phyloP scores from a whole-genome alignment of 2,797 vertebrate genomes.

The Hydrocynus forskahlii region DNA sequence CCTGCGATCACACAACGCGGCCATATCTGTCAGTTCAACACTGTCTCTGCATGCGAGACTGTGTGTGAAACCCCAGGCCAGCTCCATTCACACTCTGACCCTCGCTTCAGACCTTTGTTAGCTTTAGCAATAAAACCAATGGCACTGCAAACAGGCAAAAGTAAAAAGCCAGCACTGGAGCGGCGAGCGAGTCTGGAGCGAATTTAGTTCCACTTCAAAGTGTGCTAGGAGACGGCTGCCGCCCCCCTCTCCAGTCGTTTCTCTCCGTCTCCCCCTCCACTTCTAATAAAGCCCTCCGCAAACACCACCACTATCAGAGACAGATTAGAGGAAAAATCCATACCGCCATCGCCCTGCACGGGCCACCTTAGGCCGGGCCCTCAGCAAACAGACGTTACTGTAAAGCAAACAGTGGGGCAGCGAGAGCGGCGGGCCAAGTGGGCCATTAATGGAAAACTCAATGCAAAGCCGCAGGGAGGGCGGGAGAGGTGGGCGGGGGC shows the following conservation, averaged over 20 bases:
- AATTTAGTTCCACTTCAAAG: conserved; percentile 20
- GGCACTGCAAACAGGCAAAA: conserved; percentile 51
- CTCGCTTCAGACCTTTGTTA: neutral
- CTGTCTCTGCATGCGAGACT: neutral
- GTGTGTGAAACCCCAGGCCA: neutral
- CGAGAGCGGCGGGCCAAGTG: conserved; percentile 28
- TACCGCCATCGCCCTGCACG: conserved; percentile 45
- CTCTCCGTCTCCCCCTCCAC: neutral
- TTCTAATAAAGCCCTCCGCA: conserved; percentile 64
- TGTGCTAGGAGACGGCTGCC: neutral
- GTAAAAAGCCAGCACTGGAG: neutral
- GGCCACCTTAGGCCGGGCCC: conserved; percentile 60
- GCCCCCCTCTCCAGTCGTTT: neutral
- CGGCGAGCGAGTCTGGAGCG: neutral
- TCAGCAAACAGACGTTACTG: conserved; percentile 65
- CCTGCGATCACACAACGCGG: conserved; percentile 1
- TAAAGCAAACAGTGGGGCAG: conserved; percentile 49
- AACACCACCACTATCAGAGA: conserved; percentile 64
- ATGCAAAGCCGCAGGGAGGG: conserved; percentile 44
- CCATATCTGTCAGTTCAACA: conserved; percentile 15
- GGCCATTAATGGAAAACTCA: conserved; percentile 49
- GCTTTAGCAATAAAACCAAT: conserved; percentile 1
- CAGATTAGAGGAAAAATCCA: conserved; percentile 60
- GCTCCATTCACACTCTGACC: too few relatives aligned
- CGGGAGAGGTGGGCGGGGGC: conserved; percentile 28